These are phyloP conservation scores for Herpailurus yagouaroundi DNA, from an alignment of 2,113 vertebrate genomes.

Conservation along the genomic window DNA sequence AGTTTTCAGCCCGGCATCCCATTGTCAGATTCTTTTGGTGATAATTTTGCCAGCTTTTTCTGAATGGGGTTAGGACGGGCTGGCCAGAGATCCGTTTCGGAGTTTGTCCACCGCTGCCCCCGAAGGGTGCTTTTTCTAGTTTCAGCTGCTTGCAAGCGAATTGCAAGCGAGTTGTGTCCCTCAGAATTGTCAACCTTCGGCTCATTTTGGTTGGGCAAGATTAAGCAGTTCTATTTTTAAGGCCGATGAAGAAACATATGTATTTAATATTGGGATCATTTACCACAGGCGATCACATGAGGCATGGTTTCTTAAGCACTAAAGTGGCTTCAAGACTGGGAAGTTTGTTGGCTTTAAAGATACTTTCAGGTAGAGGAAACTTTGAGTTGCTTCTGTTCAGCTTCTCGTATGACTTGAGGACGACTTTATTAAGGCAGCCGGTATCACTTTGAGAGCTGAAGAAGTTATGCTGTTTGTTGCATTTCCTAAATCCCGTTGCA, in stretches of 20 bases:
- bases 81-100: slow-evolving; percentile 60
- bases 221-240: slow-evolving; percentile 50
- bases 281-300: neutral
- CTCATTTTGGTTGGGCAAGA: neutral
- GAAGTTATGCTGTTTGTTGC: neutral
- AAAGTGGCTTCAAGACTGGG: slow-evolving; percentile 50
- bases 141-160: neutral
- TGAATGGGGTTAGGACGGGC: slow-evolving; percentile 75
- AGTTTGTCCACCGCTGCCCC: slow-evolving; percentile 28
- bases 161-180: neutral
- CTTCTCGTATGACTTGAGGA: neutral
- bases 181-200: neutral
- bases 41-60: slow-evolving; percentile 70
- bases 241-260: neutral
- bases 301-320: slow-evolving; percentile 45
- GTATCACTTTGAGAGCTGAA: slow-evolving; percentile 25
- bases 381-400: neutral
- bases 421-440: neutral
- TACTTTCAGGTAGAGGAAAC: slow-evolving; percentile 40
- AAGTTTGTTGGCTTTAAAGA: neutral
- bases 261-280: slow-evolving; percentile 60
- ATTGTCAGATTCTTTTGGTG: slow-evolving; percentile 54
- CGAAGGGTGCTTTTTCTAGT: neutral
- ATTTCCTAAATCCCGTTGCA: slow-evolving; percentile 1
- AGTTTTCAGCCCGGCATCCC: slow-evolving; percentile 38